A percentile compares a stretch with the other conserved stretches of the same genome.
Evolutionary conservation across 2,797 vertebrate species (phyloP).

Genomic region (Limnodromus scolopaceus): DNA sequence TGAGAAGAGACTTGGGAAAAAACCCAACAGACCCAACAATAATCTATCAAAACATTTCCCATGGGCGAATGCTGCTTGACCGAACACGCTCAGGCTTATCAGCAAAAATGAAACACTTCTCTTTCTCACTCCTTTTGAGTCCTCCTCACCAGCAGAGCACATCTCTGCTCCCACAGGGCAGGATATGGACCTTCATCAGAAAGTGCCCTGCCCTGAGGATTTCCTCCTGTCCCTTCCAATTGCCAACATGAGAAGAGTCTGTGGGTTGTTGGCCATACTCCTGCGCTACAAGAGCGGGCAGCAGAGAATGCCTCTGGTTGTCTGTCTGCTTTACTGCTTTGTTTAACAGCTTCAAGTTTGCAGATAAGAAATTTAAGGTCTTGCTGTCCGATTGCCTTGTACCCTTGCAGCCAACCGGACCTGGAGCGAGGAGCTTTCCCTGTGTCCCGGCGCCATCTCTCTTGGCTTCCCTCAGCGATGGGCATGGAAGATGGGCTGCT

Average conservation of each 20-base stretch:
- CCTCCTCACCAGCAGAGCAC: background rate
- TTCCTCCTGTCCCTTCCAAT: background rate
- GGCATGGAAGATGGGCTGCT: background rate
- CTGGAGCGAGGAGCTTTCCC: background rate
- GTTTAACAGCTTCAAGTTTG: background rate
- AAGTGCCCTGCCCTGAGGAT: background rate
- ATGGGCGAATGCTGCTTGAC: conserved; percentile 2
- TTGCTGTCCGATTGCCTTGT: fast-evolving
- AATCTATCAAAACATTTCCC: background rate
- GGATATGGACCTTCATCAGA: background rate
- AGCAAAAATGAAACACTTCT: background rate
- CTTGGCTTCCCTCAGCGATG: background rate
- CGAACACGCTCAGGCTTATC: background rate
- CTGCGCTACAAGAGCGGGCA: background rate
- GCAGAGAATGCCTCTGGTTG: background rate
- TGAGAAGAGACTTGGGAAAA: background rate
- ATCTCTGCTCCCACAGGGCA: background rate
- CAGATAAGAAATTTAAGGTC: background rate
- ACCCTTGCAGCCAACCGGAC: background rate
- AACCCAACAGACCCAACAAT: background rate
- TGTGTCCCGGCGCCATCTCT: fast-evolving
- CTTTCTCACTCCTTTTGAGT: background rate
- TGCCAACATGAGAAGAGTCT: background rate
- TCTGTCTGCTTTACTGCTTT: background rate
- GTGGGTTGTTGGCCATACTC: background rate